Base-by-base conservation (phyloP, 2,797 vertebrate genomes). In the Sebastes miniatus region DNA sequence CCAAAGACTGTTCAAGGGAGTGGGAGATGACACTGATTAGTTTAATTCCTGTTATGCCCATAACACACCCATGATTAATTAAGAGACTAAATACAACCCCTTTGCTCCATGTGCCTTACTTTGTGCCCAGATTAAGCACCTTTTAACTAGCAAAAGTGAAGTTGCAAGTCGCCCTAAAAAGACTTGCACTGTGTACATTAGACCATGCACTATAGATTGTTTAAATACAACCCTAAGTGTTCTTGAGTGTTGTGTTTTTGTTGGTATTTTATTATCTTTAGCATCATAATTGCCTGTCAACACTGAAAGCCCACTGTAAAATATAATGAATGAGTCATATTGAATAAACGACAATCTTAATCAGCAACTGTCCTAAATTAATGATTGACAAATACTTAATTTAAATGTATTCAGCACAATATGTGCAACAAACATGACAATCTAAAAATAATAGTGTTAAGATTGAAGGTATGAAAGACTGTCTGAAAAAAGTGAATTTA, bases 301-400 rank as follows among this genome's bases (percentile, higher is more conserved):
- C 63, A 32, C 39, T 64, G 13, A 83, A 47, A 1, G 9, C 39
- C 4, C 6, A 59, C 68, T 57, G 34, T 39, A 80, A 67, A 84
- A 65, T 59, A 36, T 74, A 13, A 76, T 56, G 18, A 80, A 72
- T 74, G 62, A 81, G 36, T 75, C 31, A 83, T 78, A 74, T 39
- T 74, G 18, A 73, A 79, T 69, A 50, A 86, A 78, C 7, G 11
- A n/a, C 25, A 61, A 54, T 34, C 61, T 76, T 64, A 43, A 71
- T 57, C 32, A 75, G 16, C 24, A 69, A 68, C 12, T 67, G 18
- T 34, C 56, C 69, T 43, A 29, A 81, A 72, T 80, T 39, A 43
- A 63, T 76, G 14, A 73, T 27, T 70, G 25, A 74, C 13, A 83
- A 22, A 82, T 70, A 8, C 20, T 73, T 32, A 18, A 77, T 68